Percentiles rank a stretch among this genome's conserved stretches.
These are phyloP conservation scores for Calameuta filiformis DNA, from an alignment of 2,888 invertebrate genomes.

Conservation along the genomic window DNA sequence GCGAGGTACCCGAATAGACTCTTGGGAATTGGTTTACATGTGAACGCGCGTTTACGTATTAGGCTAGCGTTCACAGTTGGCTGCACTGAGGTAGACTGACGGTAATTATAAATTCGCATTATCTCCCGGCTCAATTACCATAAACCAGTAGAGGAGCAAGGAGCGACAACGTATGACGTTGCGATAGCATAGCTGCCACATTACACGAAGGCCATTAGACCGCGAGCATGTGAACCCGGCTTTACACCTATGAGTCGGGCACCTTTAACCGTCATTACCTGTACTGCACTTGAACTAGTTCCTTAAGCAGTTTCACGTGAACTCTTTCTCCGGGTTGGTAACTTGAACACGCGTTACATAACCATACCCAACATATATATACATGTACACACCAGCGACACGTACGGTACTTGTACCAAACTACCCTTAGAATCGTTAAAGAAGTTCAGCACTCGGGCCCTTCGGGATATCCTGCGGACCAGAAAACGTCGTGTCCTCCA, in stretches of 20 bases:
- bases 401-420: too few relatives aligned
- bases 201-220: not conserved
- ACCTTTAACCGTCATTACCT: not conserved
- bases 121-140: constrained; percentile 29
- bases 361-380: not conserved
- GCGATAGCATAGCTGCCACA: not conserved
- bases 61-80: not conserved
- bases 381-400: not conserved
- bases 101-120: constrained; percentile 34
- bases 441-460: not conserved
- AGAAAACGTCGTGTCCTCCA: not conserved
- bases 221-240: not conserved
- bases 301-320: not conserved
- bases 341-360: not conserved
- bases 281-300: not conserved
- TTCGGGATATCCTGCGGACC: not conserved
- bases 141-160: not conserved
- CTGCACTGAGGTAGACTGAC: constrained; percentile 16
- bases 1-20: not conserved
- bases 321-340: not conserved
- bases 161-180: not conserved
- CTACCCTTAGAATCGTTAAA: not conserved
- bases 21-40: not conserved
- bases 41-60: not conserved
- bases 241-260: not conserved